Base-by-base conservation (phyloP, 1,140 invertebrate species). In the Listronotus bonariensis region DNA sequence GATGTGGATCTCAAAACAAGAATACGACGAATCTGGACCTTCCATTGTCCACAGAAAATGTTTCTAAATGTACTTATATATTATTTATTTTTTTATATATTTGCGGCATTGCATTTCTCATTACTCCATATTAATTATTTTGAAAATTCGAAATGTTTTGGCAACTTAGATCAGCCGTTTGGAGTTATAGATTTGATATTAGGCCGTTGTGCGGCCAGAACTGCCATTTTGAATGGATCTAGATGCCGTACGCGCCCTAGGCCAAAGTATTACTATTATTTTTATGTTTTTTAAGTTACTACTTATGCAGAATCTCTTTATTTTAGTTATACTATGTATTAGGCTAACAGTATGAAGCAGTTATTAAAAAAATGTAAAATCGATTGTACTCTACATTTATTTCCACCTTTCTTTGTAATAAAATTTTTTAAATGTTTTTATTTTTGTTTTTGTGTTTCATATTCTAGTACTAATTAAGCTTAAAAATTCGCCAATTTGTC, bases 31-130 rank as follows among this genome's bases (percentile, higher is more conserved):
- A 80, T 93, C 90, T 78, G 93, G 92, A 75, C 92, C 92, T 76
- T 89, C 89, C 76, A 93, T 95, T 79, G 92, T 95, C 79, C 92
- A 95, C 87, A 88, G 92, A 83, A 95, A 95, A 84, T 95, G 92
- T 86, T 95, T 95, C 87, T 95, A 95, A 46, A n/a, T 54, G 45
- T 62, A 38, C 54, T 51, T 51, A 18, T 51, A 17, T 36, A 46
- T 51, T 60, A 60, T 60, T 67, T 52, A 45, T 48, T 42, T 17
- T 61, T 58, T 56, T 70, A 38, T 65, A 38, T 58, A 55, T 42
- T n/a, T n/a, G n/a, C 40, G 60, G 41, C 55, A n/a, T n/a, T 32
- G 54, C 71, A 72, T 73, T 69, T 65, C 63, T 71, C n/a, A n/a
- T 68, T 70, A 65, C 55, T 71, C 36, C 53, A 65, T 71, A 53